phyloP scores from a whole-genome alignment of 2,888 invertebrate genomes.

The Chymomyza caudatula region DNA sequence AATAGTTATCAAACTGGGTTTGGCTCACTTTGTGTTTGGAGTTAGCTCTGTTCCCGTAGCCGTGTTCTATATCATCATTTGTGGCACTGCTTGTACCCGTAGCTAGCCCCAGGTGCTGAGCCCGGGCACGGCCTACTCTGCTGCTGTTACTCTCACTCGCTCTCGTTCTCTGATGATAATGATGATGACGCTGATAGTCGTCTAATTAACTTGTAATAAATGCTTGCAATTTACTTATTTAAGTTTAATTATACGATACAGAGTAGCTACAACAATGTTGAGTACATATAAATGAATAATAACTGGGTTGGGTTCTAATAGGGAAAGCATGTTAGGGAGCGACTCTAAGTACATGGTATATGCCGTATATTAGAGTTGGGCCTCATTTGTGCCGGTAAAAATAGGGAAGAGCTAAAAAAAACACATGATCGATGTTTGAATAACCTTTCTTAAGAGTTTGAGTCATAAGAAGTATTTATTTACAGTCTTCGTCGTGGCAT shows the following conservation, averaged over 20 bases:
- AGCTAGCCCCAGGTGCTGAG: conserved; percentile 4
- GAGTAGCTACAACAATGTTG: conserved; percentile 33
- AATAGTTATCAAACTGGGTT: conserved; percentile 69
- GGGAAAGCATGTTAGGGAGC: not conserved
- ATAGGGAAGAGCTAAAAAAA: not conserved
- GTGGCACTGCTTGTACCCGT: not conserved
- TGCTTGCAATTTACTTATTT: conserved; percentile 70
- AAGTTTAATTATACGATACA: conserved; percentile 64
- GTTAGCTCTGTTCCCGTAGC: not conserved
- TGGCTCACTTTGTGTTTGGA: conserved; percentile 33
- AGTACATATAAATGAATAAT: conserved; percentile 39
- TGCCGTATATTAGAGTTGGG: not conserved
- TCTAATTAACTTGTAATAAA: conserved; percentile 73
- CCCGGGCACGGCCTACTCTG: not conserved
- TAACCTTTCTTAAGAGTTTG: not conserved
- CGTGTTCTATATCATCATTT: not conserved
- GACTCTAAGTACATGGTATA: not conserved
- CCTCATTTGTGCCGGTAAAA: not conserved
- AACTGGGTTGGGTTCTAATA: conserved; percentile 28
- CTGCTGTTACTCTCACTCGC: conserved; percentile 2
- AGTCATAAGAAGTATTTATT: no score
- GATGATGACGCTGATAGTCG: conserved; percentile 64
- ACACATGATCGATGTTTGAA: not conserved
- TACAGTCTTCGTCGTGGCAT: no score
- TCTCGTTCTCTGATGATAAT: conserved; percentile 31